Evolutionary conservation across 2,113 vertebrate genomes (phyloP).

Genomic region (Megaceryle torquata): DNA sequence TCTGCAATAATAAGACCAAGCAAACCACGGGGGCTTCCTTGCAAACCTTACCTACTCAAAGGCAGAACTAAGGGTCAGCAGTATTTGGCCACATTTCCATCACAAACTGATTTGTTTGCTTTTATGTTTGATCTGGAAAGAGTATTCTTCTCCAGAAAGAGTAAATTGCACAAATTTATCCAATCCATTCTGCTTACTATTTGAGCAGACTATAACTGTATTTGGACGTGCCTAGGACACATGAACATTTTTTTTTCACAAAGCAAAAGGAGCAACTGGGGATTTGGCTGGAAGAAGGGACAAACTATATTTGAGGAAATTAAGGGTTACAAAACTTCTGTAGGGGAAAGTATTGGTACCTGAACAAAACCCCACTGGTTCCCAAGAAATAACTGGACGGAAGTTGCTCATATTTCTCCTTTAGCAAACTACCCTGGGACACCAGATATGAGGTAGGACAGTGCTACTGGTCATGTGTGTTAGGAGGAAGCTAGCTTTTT

Average conservation of each 20-base stretch:
- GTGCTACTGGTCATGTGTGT: neutral
- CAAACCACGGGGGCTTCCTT: neutral
- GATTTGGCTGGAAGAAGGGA: neutral
- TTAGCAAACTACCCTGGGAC: neutral
- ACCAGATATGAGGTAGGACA: neutral
- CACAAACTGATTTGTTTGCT: neutral
- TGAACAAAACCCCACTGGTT: neutral
- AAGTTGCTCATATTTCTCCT: neutral
- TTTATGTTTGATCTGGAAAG: neutral
- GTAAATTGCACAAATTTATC: neutral
- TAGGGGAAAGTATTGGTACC: neutral
- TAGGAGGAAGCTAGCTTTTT: neutral
- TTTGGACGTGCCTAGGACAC: neutral
- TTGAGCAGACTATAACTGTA: neutral
- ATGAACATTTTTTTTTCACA: neutral
- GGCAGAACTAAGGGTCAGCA: neutral
- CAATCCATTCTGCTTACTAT: neutral
- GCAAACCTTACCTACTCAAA: neutral
- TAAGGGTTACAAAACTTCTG: neutral
- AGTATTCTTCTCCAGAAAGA: neutral
- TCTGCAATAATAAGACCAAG: neutral
- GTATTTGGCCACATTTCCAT: neutral
- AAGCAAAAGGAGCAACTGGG: neutral
- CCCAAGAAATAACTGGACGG: neutral
- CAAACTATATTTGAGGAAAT: neutral